Evolutionary conservation across 1,140 invertebrate species (phyloP).

Genomic region (Drosophila punjabiensis): DNA sequence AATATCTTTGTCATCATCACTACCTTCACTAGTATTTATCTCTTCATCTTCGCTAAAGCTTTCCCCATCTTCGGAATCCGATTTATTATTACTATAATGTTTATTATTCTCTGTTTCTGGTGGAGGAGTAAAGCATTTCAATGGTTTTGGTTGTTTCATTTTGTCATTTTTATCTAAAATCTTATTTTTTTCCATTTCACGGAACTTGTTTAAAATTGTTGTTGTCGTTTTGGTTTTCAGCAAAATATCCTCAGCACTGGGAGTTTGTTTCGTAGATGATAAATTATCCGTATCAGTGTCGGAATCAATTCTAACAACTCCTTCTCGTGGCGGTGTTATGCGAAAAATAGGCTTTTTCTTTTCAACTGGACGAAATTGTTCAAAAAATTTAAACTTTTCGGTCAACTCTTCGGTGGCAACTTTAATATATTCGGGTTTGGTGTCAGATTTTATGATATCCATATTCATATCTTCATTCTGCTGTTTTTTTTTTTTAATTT

Average conservation of each 20-base stretch:
- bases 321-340: slow-evolving; percentile 94
- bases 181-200: slow-evolving; percentile 93
- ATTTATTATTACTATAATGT: slow-evolving; percentile 84
- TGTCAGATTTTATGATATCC: slow-evolving; percentile 85
- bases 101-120: slow-evolving; percentile 89
- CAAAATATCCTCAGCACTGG: slow-evolving; percentile 85
- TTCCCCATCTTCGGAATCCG: slow-evolving; percentile 87
- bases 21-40: slow-evolving; percentile 17
- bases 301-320: slow-evolving; percentile 86
- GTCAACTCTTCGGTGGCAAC: slow-evolving; percentile 93
- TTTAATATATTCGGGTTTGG: slow-evolving; percentile 90
- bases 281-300: slow-evolving; percentile 16
- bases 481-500: not conserved
- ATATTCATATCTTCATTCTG: slow-evolving; percentile 41
- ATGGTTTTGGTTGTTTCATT: slow-evolving; percentile 89
- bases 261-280: slow-evolving; percentile 3
- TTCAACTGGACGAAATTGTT: slow-evolving; percentile 92
- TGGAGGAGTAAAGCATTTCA: slow-evolving; percentile 95
- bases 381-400: slow-evolving; percentile 96
- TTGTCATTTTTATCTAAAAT: slow-evolving; percentile 86
- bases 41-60: slow-evolving; percentile 66
- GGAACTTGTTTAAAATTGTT: slow-evolving; percentile 94
- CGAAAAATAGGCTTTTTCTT: slow-evolving; percentile 90
- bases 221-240: slow-evolving; percentile 91
- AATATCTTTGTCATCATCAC: slow-evolving; percentile 61